These are phyloP conservation scores for Sinocyclocheilus grahami DNA, from an alignment of 2,113 vertebrate species.

Conservation along the genomic window DNA sequence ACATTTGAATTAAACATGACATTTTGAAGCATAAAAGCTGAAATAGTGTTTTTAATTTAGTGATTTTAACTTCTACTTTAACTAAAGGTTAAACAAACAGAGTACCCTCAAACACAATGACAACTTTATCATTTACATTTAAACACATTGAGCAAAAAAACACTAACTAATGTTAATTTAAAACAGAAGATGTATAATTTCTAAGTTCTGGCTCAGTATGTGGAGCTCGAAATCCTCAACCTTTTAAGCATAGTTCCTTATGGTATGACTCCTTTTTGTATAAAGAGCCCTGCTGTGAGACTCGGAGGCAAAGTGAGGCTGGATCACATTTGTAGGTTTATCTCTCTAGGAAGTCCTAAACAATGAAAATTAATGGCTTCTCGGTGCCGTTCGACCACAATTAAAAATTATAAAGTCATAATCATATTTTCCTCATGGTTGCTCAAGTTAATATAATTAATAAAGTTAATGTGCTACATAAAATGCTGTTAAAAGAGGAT, in stretches of 20 bases:
- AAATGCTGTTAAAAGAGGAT: constrained; percentile 34
- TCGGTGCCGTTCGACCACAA: constrained; percentile 43
- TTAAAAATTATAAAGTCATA: constrained; percentile 51
- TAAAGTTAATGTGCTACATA: constrained; percentile 58
- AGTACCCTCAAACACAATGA: too few relatives aligned
- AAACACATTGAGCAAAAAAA: too few relatives aligned
- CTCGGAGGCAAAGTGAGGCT: not conserved
- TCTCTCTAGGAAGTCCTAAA: constrained; percentile 17
- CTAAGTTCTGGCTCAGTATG: not conserved
- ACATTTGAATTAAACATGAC: too few relatives aligned
- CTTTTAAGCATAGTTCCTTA: not conserved
- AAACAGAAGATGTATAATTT: too few relatives aligned
- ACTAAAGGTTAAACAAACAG: too few relatives aligned
- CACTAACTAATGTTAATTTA: too few relatives aligned
- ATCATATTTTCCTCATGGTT: constrained; percentile 55
- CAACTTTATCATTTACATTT: too few relatives aligned
- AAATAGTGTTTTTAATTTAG: too few relatives aligned
- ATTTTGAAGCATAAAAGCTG: too few relatives aligned
- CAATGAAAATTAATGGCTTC: constrained; percentile 40
- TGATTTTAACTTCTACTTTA: too few relatives aligned
- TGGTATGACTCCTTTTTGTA: not conserved
- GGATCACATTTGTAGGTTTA: not conserved
- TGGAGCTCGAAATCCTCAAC: not conserved
- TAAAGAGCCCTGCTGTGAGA: constrained; percentile 13
- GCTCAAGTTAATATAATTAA: constrained; percentile 59